These are phyloP conservation scores for Esox niger DNA, from an alignment of 2,113 vertebrate species.

Conservation along the genomic window DNA sequence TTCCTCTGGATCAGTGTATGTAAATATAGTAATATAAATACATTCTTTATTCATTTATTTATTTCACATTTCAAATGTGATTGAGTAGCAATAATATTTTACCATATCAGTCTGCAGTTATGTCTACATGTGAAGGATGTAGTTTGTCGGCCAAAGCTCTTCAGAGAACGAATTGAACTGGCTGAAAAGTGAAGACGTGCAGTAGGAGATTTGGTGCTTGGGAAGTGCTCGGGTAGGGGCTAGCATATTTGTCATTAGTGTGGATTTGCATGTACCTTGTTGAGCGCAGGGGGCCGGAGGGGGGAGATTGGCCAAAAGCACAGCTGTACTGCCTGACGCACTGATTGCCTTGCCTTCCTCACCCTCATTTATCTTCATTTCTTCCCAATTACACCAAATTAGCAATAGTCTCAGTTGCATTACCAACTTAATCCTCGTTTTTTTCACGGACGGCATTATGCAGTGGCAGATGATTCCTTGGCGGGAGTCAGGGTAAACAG, in stretches of 20 bases:
- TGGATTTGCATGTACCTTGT: slow-evolving; percentile 2
- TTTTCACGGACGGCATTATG: slow-evolving; percentile 76
- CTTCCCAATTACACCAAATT: slow-evolving; percentile 93
- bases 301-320: slow-evolving; percentile 76
- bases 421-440: slow-evolving; percentile 85
- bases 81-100: no score
- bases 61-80: no score
- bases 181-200: no score
- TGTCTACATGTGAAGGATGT: no score
- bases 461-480: slow-evolving; percentile 90
- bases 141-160: no score
- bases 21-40: no score
- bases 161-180: no score
- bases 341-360: slow-evolving; percentile 80
- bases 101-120: no score
- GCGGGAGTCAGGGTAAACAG: slow-evolving; percentile 86
- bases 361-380: slow-evolving; percentile 95
- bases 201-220: no score
- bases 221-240: no score
- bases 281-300: not conserved
- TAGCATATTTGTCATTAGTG: slow-evolving; percentile 5
- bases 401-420: slow-evolving; percentile 92
- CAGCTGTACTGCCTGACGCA: slow-evolving; percentile 83
- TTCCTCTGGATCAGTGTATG: no score
- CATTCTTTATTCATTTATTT: no score